Percentiles rank a stretch among this genome's conserved stretches.
Conservation (phyloP, 2,113 vertebrate genomes). For the Clarias gariepinus region DNA sequence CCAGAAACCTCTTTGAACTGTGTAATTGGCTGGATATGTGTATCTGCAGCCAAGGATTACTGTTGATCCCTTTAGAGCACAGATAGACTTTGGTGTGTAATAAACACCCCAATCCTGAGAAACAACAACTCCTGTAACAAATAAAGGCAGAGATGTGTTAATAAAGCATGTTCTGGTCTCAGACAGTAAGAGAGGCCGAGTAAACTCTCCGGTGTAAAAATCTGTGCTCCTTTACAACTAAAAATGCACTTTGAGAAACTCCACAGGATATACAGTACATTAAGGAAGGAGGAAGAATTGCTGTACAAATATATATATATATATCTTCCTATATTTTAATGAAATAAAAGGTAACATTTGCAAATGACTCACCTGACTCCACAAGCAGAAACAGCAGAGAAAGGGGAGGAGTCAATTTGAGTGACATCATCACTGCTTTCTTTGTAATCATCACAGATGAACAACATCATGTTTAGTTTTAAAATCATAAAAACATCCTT, state of each 20-base stretch:
- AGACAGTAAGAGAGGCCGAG: too few relatives aligned
- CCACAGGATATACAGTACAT: too few relatives aligned
- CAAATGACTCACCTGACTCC: conserved; percentile 8
- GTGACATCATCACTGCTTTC: neutral
- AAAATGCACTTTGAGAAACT: neutral
- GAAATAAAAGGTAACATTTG: neutral
- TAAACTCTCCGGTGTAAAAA: too few relatives aligned
- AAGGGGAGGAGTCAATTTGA: conserved; percentile 19
- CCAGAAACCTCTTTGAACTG: conserved; percentile 10
- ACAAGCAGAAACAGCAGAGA: conserved; percentile 16
- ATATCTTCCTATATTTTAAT: too few relatives aligned
- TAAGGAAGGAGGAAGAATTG: neutral
- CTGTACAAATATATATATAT: too few relatives aligned
- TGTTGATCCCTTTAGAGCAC: conserved; percentile 36
- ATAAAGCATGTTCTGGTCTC: too few relatives aligned
- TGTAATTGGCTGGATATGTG: neutral
- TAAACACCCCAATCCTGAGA: neutral
- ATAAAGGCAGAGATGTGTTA: neutral
- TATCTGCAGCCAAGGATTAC: conserved; percentile 21
- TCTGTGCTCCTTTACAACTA: too few relatives aligned
- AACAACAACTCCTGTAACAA: conserved; percentile 5
- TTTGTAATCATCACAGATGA: neutral
- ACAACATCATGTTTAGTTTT: neutral
- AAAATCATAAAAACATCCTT: too few relatives aligned
- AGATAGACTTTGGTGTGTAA: conserved; percentile 5